A percentile compares a stretch with the other conserved stretches of the same genome.
These are phyloP conservation scores for Eurytoma californica DNA, from an alignment of 2,888 invertebrate genomes.

Conservation along the genomic window DNA sequence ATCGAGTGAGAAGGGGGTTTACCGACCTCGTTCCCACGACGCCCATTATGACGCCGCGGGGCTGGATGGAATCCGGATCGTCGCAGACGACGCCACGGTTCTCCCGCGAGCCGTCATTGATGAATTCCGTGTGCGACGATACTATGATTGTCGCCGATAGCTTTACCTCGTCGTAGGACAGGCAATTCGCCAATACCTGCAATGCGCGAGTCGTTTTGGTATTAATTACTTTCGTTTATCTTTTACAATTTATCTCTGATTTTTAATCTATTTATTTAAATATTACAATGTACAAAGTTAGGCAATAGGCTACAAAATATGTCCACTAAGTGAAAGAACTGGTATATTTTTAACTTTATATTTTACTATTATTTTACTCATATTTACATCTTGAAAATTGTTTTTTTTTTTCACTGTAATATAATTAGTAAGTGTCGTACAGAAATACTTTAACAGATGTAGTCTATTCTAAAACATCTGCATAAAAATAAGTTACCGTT, in stretches of 20 bases:
- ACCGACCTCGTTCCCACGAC: conserved; percentile 70
- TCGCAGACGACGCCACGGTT: conserved; percentile 76
- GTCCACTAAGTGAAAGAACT: too few relatives aligned
- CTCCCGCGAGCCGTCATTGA: conserved; percentile 78
- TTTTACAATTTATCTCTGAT: neutral
- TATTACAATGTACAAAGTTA: too few relatives aligned
- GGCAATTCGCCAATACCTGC: conserved; percentile 76
- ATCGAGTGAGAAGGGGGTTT: conserved; percentile 1
- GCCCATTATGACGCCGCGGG: conserved; percentile 76
- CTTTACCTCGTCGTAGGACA: conserved; percentile 82
- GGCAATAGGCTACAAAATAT: too few relatives aligned
- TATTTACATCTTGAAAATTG: too few relatives aligned
- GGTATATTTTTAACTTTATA: too few relatives aligned
- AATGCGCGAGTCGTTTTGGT: neutral
- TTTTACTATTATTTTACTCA: too few relatives aligned
- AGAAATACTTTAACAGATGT: too few relatives aligned
- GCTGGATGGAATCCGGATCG: conserved; percentile 75
- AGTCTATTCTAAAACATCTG: too few relatives aligned
- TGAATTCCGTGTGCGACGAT: conserved; percentile 79
- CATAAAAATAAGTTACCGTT: too few relatives aligned
- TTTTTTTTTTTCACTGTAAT: too few relatives aligned
- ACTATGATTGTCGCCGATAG: conserved; percentile 79
- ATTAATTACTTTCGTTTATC: neutral
- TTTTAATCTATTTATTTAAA: too few relatives aligned
- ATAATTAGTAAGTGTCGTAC: too few relatives aligned